Conservation (phyloP, 2,113 vertebrate species). For the Malurus alboscapulatus region DNA sequence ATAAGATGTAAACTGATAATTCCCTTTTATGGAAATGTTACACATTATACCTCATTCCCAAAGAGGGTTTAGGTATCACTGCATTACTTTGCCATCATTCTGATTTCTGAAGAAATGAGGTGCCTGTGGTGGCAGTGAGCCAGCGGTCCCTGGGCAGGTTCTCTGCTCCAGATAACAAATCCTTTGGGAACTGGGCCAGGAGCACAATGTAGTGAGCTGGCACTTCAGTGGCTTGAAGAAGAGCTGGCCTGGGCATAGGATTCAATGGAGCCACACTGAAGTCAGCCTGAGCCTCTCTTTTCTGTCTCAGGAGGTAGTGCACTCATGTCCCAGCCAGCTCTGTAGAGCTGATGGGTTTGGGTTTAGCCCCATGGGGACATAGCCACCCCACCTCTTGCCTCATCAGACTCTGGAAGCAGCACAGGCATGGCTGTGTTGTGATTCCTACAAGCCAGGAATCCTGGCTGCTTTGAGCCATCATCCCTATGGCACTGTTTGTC, state of each 20-base stretch:
- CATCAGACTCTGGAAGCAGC: background rate
- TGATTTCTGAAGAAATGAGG: background rate
- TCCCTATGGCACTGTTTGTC: background rate
- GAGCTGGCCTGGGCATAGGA: background rate
- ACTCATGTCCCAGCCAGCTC: background rate
- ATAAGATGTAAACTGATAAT: background rate
- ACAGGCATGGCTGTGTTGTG: background rate
- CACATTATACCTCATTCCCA: background rate
- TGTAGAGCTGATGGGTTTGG: background rate
- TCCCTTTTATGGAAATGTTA: background rate
- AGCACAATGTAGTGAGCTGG: background rate
- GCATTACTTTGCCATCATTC: background rate
- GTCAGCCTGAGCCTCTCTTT: background rate
- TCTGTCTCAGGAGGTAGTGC: fast-evolving
- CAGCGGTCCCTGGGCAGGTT: background rate
- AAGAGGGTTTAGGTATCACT: background rate
- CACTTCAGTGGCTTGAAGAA: background rate
- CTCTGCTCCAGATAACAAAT: background rate
- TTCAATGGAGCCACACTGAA: background rate
- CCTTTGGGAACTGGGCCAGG: background rate
- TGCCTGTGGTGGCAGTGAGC: background rate
- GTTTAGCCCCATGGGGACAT: background rate
- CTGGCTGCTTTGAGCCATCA: fast-evolving
- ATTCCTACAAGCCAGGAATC: background rate
- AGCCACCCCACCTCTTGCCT: background rate